Percentiles rank a stretch among this genome's conserved stretches.
phyloP scores from a whole-genome alignment of 2,797 vertebrate genomes.

The Mionectes olivaceus region DNA sequence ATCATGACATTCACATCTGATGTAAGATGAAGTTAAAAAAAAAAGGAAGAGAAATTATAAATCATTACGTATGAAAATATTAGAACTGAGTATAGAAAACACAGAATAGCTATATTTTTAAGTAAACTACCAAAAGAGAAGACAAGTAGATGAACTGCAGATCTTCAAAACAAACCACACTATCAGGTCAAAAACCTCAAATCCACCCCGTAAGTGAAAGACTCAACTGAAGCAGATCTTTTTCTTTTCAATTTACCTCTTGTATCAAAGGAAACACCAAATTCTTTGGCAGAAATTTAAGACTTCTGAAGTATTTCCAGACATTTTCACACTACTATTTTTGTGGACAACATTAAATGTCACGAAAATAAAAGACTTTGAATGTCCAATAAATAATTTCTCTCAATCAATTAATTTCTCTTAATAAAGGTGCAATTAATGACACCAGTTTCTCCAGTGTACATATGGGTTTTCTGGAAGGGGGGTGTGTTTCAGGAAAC shows the following conservation, averaged over 20 bases:
- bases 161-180: background rate
- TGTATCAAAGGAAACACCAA: background rate
- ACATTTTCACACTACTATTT: background rate
- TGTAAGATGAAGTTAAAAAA: background rate
- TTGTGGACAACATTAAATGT: background rate
- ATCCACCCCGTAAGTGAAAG: rapidly evolving
- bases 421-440: background rate
- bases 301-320: background rate
- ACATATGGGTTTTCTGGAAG: background rate
- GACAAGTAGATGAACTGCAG: background rate
- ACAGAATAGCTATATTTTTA: background rate
- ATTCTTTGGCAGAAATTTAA: background rate
- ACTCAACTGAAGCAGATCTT: background rate
- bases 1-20: background rate
- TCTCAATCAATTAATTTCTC: background rate
- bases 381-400: background rate
- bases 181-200: background rate
- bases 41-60: slow-evolving; percentile 14
- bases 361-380: background rate
- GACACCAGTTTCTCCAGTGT: background rate
- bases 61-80: background rate
- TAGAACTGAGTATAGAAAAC: background rate
- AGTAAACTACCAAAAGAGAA: background rate
- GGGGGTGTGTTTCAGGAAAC: background rate
- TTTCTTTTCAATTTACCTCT: background rate